These are phyloP conservation scores for Tuta absoluta DNA, from an alignment of 2,888 invertebrate species.

Conservation along the genomic window DNA sequence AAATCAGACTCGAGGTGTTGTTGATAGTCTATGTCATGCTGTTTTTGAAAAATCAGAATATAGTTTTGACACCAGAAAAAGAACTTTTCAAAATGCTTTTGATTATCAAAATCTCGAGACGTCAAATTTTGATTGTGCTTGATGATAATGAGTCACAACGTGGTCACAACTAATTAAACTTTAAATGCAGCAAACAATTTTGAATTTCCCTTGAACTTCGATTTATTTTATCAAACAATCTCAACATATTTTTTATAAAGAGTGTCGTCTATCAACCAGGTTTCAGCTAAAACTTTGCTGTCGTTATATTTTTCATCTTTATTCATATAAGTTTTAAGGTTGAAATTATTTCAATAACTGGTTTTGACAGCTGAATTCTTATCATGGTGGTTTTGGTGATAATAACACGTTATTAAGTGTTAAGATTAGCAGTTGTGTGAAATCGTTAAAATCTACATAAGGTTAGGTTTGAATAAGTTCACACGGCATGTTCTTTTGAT, in stretches of 20 bases:
- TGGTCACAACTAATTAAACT: slow-evolving; percentile 26
- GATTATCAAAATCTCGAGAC: background rate
- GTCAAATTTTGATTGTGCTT: background rate
- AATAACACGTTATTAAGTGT: slow-evolving; percentile 29
- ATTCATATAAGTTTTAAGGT: background rate
- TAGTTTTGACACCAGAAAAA: no score
- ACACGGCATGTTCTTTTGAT: slow-evolving; percentile 23
- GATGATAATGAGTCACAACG: no score
- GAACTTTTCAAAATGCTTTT: no score
- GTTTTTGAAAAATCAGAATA: no score
- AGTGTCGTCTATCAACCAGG: slow-evolving; percentile 20
- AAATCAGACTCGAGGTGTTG: no score
- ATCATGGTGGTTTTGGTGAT: slow-evolving; percentile 15
- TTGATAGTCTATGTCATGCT: no score
- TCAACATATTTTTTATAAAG: slow-evolving; percentile 25
- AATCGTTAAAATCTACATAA: slow-evolving; percentile 28
- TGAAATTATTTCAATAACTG: background rate
- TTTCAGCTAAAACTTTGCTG: slow-evolving; percentile 10
- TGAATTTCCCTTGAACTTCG: slow-evolving; percentile 29
- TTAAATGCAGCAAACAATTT: slow-evolving; percentile 23
- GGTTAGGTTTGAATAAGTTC: slow-evolving; percentile 23
- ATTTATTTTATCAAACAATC: slow-evolving; percentile 28
- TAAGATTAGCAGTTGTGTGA: slow-evolving; percentile 28
- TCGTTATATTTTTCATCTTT: slow-evolving; percentile 1
- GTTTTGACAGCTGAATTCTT: background rate